phyloP scores from a whole-genome alignment of 2,888 invertebrate genomes.

The Eupsilia transversa region DNA sequence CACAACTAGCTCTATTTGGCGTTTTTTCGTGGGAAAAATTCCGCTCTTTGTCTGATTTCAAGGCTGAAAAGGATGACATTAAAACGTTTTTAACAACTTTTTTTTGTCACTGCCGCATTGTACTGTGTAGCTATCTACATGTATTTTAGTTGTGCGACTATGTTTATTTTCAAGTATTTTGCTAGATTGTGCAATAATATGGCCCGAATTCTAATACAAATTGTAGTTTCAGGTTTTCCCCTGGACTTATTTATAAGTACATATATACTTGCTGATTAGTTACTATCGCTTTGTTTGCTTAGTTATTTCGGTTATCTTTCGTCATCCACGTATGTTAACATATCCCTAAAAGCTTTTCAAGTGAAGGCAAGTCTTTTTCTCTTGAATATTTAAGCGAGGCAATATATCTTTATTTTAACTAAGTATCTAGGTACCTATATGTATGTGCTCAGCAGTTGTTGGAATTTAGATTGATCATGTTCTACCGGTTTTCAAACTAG shows the following conservation, averaged over 20 bases:
- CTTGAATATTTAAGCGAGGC: background rate
- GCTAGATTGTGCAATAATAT: conserved; percentile 11
- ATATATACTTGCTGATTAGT: conserved; percentile 1
- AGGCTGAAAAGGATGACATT: conserved; percentile 54
- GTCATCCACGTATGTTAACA: background rate
- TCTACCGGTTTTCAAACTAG: conserved; percentile 5
- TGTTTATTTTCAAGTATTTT: conserved; percentile 27
- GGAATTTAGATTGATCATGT: background rate
- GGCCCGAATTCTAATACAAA: background rate
- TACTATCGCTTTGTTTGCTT: background rate
- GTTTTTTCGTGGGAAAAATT: conserved; percentile 58
- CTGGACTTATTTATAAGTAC: background rate
- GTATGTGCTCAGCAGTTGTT: background rate
- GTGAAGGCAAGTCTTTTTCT: background rate
- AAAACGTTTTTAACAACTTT: conserved; percentile 37
- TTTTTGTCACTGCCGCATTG: too few relatives aligned
- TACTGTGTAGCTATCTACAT: conserved; percentile 4
- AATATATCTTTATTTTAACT: background rate
- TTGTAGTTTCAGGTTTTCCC: conserved; percentile 16
- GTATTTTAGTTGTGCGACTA: background rate
- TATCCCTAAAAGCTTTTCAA: conserved; percentile 4
- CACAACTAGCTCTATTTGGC: background rate
- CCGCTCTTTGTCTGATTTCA: conserved; percentile 41
- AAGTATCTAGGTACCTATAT: background rate
- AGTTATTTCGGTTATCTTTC: background rate